Conservation (phyloP, 64 coral and sea anemone species). For the Actinia equina region DNA sequence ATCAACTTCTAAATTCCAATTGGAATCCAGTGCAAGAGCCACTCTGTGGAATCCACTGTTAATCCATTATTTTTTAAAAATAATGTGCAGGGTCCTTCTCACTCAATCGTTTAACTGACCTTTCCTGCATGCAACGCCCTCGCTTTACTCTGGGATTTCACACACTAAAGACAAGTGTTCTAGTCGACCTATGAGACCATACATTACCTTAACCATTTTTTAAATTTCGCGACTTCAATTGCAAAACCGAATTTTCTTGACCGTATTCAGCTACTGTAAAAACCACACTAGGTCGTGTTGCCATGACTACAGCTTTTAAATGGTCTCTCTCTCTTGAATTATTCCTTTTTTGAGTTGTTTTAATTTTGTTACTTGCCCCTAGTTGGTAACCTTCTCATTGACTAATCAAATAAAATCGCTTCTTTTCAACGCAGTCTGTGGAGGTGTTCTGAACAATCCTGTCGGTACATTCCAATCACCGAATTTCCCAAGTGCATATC, state of each 20-base stretch:
- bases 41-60: too few species aligned
- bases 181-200: too few species aligned
- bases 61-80: too few species aligned
- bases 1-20: too few species aligned
- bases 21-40: too few species aligned
- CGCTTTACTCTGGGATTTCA: too few species aligned
- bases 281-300: background rate
- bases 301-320: background rate
- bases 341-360: background rate
- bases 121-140: too few species aligned
- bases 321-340: background rate
- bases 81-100: too few species aligned
- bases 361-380: background rate
- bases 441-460: background rate
- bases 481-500: constrained; percentile 11
- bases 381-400: background rate
- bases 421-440: background rate
- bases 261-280: background rate
- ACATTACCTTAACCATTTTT: background rate
- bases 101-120: too few species aligned
- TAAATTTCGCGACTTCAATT: background rate
- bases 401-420: background rate
- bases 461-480: background rate
- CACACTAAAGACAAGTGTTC: too few species aligned
- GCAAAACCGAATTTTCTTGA: background rate